Evolutionary conservation across 2,888 invertebrate species (phyloP).

Genomic region (Noctua janthe): DNA sequence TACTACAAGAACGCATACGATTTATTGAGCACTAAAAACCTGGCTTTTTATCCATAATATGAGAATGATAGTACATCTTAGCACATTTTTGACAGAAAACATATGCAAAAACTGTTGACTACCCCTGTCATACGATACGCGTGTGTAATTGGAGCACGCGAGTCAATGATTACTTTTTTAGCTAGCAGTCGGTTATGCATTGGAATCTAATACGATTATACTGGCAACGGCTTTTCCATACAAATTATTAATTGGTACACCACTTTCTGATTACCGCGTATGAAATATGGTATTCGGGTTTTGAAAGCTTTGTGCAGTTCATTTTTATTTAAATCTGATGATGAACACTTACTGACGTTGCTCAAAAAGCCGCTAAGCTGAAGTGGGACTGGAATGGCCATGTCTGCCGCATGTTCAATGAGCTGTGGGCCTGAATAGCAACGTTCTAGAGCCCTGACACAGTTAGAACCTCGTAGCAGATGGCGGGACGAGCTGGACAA

Average conservation of each 20-base stretch:
- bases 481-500: no score
- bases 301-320: neutral
- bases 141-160: conserved; percentile 56
- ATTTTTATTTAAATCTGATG: neutral
- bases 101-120: conserved; percentile 21
- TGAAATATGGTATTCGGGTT: neutral
- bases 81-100: neutral
- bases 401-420: no score
- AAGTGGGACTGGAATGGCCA: no score
- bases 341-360: neutral
- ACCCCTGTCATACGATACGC: conserved; percentile 33
- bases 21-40: neutral
- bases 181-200: conserved; percentile 45
- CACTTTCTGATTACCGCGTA: conserved; percentile 33
- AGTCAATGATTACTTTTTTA: conserved; percentile 59
- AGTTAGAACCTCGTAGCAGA: no score
- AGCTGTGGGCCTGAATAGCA: no score
- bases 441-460: no score
- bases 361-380: no score
- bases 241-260: conserved; percentile 17
- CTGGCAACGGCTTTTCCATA: conserved; percentile 9
- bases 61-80: neutral
- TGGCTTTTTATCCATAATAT: neutral
- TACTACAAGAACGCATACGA: neutral
- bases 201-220: conserved; percentile 57